Percentiles rank a stretch among this genome's conserved stretches.
Conservation (phyloP, 2,888 invertebrate genomes). For the Synergus gifuensis region DNA sequence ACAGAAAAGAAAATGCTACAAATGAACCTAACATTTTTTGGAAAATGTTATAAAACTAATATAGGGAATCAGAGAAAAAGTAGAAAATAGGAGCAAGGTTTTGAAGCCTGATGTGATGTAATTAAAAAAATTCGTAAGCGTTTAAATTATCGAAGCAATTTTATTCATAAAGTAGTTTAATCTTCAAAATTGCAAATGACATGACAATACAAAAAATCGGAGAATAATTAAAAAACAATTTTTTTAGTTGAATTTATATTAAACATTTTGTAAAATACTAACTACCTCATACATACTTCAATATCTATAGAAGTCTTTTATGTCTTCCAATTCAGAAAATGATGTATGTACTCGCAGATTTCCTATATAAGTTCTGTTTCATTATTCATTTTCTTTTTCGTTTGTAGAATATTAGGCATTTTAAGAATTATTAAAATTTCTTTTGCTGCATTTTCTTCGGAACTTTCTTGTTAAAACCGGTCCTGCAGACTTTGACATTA, state of each 20-base stretch:
- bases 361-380: neutral
- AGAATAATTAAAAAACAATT: no score
- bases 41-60: neutral
- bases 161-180: no score
- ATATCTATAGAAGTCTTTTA: neutral
- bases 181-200: no score
- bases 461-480: neutral
- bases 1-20: neutral
- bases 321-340: neutral
- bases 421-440: neutral
- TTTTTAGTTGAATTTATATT: neutral
- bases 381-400: neutral
- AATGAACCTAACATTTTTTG: neutral
- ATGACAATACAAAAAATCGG: no score
- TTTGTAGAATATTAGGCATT: neutral
- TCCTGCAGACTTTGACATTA: neutral
- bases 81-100: no score
- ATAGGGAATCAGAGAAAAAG: no score
- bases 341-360: no score
- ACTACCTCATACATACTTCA: neutral
- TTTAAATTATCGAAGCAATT: no score
- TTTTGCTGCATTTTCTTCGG: constrained; percentile 1
- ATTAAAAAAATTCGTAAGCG: no score
- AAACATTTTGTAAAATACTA: neutral
- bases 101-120: no score